Conservation (phyloP, 30 jellyfish, hydroid and myxozoan species). For the Aurelia coerulea region DNA sequence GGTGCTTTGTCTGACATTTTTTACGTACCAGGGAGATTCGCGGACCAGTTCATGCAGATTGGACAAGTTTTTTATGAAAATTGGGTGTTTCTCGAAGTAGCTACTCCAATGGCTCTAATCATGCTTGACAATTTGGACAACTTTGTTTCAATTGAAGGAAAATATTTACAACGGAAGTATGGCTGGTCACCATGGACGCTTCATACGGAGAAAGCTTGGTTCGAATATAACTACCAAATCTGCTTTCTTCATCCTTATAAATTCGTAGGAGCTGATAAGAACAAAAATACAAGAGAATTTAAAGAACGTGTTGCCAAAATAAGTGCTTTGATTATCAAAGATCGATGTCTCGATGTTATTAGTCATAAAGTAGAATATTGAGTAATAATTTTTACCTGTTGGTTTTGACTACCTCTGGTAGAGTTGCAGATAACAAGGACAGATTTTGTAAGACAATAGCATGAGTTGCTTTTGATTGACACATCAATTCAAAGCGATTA, state of each 20-base stretch:
- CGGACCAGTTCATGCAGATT: slow-evolving; percentile 20
- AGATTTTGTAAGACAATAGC: too few species aligned
- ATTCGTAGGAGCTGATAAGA: neutral
- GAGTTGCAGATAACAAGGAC: too few species aligned
- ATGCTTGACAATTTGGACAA: slow-evolving; percentile 34
- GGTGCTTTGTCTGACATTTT: slow-evolving; percentile 61
- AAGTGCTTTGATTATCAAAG: too few species aligned
- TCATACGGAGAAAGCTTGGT: slow-evolving; percentile 17
- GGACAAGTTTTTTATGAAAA: slow-evolving; percentile 40
- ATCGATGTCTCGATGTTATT: too few species aligned
- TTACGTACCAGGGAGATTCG: slow-evolving; percentile 55
- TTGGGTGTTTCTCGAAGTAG: slow-evolving; percentile 62
- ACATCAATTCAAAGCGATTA: too few species aligned
- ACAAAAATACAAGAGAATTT: too few species aligned
- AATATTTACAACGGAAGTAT: slow-evolving; percentile 29
- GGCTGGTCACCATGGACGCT: slow-evolving; percentile 47
- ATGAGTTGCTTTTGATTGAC: too few species aligned
- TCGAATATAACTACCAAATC: slow-evolving; percentile 1
- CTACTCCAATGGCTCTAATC: slow-evolving; percentile 54
- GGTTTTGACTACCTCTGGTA: too few species aligned
- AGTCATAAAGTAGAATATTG: too few species aligned
- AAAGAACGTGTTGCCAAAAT: too few species aligned
- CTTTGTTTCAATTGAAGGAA: slow-evolving; percentile 30
- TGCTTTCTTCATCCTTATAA: slow-evolving; percentile 62
- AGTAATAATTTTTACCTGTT: too few species aligned